Evolutionary conservation across 2,888 invertebrate genomes (phyloP).

Genomic region (Trissoscelio sp.): DNA sequence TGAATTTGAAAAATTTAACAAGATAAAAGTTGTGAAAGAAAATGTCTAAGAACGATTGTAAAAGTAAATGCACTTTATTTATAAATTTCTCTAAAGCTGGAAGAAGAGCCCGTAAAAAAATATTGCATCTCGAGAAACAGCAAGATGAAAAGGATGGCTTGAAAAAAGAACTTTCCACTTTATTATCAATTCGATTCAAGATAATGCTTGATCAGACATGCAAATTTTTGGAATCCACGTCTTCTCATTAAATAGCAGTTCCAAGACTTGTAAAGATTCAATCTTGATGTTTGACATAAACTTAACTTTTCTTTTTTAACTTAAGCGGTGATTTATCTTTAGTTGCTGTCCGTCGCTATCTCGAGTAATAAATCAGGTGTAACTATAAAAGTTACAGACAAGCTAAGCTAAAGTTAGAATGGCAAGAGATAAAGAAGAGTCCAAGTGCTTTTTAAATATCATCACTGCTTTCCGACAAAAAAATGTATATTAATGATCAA

Average conservation of each 20-base stretch:
- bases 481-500: neutral
- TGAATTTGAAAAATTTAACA: no score
- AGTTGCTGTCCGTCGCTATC: slow-evolving; percentile 38
- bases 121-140: no score
- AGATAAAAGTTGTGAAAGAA: no score
- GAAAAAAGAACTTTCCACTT: no score
- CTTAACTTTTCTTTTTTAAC: slow-evolving; percentile 49
- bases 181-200: neutral
- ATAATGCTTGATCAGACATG: neutral
- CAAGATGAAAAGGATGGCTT: no score
- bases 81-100: no score
- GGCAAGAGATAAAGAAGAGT: slow-evolving; percentile 21
- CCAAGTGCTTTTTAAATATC: slow-evolving; percentile 30
- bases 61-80: no score
- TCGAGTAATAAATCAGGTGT: slow-evolving; percentile 48
- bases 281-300: slow-evolving; percentile 43
- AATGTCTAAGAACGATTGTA: no score
- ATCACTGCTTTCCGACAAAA: neutral
- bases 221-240: slow-evolving; percentile 1
- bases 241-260: slow-evolving; percentile 8
- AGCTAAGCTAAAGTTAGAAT: slow-evolving; percentile 38
- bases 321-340: slow-evolving; percentile 43
- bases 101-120: no score
- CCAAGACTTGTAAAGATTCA: slow-evolving; percentile 25
- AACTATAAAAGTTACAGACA: slow-evolving; percentile 54